These are phyloP conservation scores for Antedon mediterranea DNA, from an alignment of 53 echinoderm and acorn worm species.

Conservation along the genomic window DNA sequence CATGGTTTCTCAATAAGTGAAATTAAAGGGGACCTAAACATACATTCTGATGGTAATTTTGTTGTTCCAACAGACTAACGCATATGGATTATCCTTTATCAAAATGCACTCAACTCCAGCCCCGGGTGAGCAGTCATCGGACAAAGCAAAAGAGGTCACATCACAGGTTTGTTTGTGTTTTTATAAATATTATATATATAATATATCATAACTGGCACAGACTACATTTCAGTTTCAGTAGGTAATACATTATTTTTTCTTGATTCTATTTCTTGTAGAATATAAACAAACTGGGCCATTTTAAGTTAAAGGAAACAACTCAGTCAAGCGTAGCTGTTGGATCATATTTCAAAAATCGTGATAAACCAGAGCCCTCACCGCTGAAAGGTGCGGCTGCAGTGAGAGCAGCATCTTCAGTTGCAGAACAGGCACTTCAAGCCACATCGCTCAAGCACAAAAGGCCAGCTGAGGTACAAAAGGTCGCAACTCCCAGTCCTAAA, in stretches of 20 bases:
- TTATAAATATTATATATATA: no score
- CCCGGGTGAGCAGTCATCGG: constrained; percentile 13
- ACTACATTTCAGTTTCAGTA: no score
- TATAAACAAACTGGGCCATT: constrained; percentile 44
- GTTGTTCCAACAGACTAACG: constrained; percentile 24
- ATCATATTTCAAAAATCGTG: constrained; percentile 55
- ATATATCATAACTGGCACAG: no score
- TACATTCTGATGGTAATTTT: no score
- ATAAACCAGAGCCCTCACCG: constrained; percentile 33
- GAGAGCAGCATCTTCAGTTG: constrained; percentile 39
- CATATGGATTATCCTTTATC: constrained; percentile 87
- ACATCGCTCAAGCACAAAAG: constrained; percentile 7
- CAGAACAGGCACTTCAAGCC: constrained; percentile 17
- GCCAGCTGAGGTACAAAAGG: not conserved
- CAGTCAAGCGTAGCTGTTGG: constrained; percentile 35
- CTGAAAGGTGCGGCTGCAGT: constrained; percentile 68
- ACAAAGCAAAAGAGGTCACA: not conserved
- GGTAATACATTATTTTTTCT: not conserved
- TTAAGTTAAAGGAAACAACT: constrained; percentile 53
- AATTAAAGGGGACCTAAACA: no score
- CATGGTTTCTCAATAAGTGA: no score
- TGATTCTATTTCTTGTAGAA: not conserved
- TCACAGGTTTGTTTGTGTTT: not conserved
- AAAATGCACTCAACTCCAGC: constrained; percentile 76
- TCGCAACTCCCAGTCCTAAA: not conserved